phyloP scores from a whole-genome alignment of 2,888 invertebrate species.

The Microplitis deprimator region DNA sequence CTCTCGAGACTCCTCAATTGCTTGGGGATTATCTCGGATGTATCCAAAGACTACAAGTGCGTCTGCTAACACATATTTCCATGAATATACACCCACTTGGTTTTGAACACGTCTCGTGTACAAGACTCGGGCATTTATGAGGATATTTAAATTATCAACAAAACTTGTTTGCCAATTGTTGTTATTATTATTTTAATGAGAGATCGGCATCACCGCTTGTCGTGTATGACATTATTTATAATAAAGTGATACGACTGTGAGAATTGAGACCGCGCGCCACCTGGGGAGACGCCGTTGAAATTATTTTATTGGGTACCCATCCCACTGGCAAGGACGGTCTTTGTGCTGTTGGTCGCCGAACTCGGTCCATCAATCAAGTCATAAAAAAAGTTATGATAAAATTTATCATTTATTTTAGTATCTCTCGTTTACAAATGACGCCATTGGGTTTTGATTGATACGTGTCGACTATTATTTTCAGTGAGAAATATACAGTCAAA shows the following conservation, averaged over 20 bases:
- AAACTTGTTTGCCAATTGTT: neutral
- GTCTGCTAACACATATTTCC: slow-evolving; percentile 9
- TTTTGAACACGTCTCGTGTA: neutral
- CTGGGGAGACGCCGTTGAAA: slow-evolving; percentile 62
- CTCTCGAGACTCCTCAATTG: slow-evolving; percentile 29
- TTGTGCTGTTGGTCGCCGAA: slow-evolving; percentile 33
- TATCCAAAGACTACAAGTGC: neutral
- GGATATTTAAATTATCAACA: neutral
- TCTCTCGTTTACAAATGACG: slow-evolving; percentile 34
- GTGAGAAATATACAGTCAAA: slow-evolving; percentile 34
- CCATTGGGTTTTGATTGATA: slow-evolving; percentile 37
- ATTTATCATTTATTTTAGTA: slow-evolving; percentile 11
- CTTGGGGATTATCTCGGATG: slow-evolving; percentile 24
- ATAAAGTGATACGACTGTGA: slow-evolving; percentile 55
- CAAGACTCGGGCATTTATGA: neutral
- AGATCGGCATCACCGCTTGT: neutral
- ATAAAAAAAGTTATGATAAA: slow-evolving; percentile 1
- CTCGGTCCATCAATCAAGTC: slow-evolving; percentile 36
- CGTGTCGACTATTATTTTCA: slow-evolving; percentile 28
- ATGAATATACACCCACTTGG: neutral
- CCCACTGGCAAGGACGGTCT: slow-evolving; percentile 15
- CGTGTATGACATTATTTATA: neutral
- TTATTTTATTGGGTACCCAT: slow-evolving; percentile 56
- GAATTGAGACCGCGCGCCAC: slow-evolving; percentile 62
- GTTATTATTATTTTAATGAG: slow-evolving; percentile 20